Evolutionary conservation across 2,113 vertebrate species (phyloP).

Genomic region (Elanus axillaris): DNA sequence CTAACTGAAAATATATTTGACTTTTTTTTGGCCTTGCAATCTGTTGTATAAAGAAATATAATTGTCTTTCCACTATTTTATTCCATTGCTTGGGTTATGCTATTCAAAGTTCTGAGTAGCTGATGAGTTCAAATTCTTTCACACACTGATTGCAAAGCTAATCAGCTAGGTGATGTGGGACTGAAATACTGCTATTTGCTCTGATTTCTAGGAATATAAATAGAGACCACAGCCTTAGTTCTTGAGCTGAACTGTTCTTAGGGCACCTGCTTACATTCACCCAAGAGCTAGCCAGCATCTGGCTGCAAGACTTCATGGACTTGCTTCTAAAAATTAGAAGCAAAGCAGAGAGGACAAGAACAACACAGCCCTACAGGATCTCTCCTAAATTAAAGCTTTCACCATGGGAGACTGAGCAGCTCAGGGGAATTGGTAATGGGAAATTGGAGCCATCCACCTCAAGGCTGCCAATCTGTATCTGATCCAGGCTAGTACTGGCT

Average conservation of each 20-base stretch:
- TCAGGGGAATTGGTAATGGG: conserved; percentile 1
- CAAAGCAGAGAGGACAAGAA: neutral
- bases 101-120: neutral
- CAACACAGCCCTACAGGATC: neutral
- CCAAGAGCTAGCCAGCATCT: neutral
- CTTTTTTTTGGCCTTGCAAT: neutral
- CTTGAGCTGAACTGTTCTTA: neutral
- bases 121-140: conserved; percentile 1
- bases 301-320: neutral
- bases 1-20: neutral
- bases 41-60: neutral
- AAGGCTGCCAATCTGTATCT: conserved; percentile 13
- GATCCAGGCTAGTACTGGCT: conserved; percentile 7
- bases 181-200: neutral
- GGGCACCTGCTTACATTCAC: neutral
- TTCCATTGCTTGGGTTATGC: neutral
- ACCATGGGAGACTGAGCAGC: neutral
- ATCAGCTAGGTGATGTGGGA: conserved; percentile 14
- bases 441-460: neutral
- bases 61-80: conserved; percentile 18
- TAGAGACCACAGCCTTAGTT: neutral
- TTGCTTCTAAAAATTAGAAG: neutral
- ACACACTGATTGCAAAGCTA: neutral
- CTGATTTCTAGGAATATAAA: conserved; percentile 43
- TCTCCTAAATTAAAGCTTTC: conserved; percentile 48